Percentiles rank a stretch among this genome's conserved stretches.
phyloP scores from a whole-genome alignment of 2,888 invertebrate genomes.

The Leuctra nigra region DNA sequence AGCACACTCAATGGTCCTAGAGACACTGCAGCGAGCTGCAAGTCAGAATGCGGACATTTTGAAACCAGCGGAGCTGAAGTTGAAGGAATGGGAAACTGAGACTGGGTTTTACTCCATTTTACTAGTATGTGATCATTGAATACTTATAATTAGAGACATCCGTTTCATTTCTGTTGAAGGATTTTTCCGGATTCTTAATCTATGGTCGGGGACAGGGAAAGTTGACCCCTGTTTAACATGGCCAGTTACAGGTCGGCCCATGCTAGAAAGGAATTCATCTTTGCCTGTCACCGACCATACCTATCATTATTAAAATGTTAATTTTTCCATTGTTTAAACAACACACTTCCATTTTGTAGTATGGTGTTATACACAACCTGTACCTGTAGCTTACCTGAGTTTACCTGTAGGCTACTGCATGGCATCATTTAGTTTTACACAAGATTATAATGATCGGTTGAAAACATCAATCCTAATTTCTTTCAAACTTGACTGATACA shows the following conservation, averaged over 20 bases:
- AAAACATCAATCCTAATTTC: too few species aligned
- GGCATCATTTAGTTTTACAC: too few species aligned
- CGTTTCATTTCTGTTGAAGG: neutral
- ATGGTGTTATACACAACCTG: too few species aligned
- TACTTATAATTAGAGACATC: neutral
- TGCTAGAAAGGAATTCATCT: too few species aligned
- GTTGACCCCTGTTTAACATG: too few species aligned
- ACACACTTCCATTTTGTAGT: too few species aligned
- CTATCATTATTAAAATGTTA: too few species aligned
- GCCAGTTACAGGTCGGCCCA: too few species aligned
- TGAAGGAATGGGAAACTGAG: constrained; percentile 83
- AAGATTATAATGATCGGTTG: too few species aligned
- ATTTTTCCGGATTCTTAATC: neutral
- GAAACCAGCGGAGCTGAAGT: constrained; percentile 80
- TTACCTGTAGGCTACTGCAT: too few species aligned
- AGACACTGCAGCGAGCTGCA: constrained; percentile 73
- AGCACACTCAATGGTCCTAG: constrained; percentile 49
- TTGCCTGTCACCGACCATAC: too few species aligned
- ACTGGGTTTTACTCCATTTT: constrained; percentile 83
- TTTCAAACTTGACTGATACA: neutral
- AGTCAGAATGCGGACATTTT: constrained; percentile 77
- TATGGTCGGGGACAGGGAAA: neutral
- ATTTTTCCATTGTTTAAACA: neutral
- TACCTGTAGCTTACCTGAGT: too few species aligned
- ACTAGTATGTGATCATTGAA: constrained; percentile 51